phyloP scores from a whole-genome alignment of 2,888 invertebrate species.

The Dimorphilus gyrociliatus region DNA sequence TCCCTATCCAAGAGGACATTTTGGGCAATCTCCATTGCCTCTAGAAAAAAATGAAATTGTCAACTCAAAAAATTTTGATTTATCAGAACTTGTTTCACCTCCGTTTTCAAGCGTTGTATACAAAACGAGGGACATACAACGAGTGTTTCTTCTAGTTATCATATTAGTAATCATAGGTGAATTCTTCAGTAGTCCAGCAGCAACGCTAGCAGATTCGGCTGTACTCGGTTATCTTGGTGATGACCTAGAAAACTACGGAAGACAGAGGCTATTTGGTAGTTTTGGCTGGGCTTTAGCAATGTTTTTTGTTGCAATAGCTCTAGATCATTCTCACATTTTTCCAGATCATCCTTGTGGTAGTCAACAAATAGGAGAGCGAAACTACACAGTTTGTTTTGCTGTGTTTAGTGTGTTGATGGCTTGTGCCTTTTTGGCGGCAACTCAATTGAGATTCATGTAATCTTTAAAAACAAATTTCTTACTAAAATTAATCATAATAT shows the following conservation, averaged over 20 bases:
- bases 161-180: conserved; percentile 86
- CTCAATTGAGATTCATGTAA: conserved; percentile 54
- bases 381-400: conserved; percentile 95
- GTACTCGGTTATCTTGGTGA: conserved; percentile 54
- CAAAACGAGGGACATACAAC: conserved; percentile 67
- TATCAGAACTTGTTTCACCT: conserved; percentile 44
- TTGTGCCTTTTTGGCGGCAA: conserved; percentile 74
- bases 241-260: conserved; percentile 56
- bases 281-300: conserved; percentile 95
- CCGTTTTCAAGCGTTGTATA: conserved; percentile 86
- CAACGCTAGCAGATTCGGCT: conserved; percentile 62
- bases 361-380: conserved; percentile 76
- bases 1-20: conserved; percentile 1
- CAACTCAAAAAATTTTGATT: conserved; percentile 15
- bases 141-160: conserved; percentile 75
- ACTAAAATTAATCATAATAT: neutral
- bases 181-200: conserved; percentile 86
- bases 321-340: conserved; percentile 91
- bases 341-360: conserved; percentile 68
- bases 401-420: conserved; percentile 93
- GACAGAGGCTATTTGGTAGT: conserved; percentile 94
- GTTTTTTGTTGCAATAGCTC: conserved; percentile 71
- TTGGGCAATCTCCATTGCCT: conserved; percentile 12
- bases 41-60: conserved; percentile 18
- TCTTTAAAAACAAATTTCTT: conserved; percentile 11